Percentiles rank a stretch among this genome's conserved stretches.
These are phyloP conservation scores for Tenodera sinensis DNA, from an alignment of 2,888 invertebrate genomes.

Conservation along the genomic window DNA sequence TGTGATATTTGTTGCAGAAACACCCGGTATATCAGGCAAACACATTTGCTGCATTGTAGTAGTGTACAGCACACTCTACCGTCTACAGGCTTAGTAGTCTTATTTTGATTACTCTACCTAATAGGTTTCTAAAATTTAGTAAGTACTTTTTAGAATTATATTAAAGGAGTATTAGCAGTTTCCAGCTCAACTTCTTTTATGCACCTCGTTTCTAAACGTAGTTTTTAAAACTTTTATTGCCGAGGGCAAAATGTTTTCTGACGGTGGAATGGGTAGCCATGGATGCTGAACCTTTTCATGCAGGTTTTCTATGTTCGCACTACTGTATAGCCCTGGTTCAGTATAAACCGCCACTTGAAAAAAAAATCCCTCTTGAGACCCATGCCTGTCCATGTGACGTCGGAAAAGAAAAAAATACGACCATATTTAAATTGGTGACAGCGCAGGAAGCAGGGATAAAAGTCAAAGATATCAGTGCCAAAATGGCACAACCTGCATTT, in stretches of 20 bases:
- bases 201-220: too few relatives aligned
- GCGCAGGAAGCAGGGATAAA: neutral
- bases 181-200: too few relatives aligned
- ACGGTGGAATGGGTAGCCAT: neutral
- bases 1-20: too few relatives aligned
- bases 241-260: neutral
- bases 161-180: too few relatives aligned
- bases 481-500: neutral
- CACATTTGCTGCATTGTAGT: too few relatives aligned
- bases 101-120: too few relatives aligned
- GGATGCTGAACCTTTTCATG: neutral
- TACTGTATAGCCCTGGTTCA: neutral
- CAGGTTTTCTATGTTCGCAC: neutral
- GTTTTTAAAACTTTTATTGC: too few relatives aligned
- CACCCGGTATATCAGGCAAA: too few relatives aligned
- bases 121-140: too few relatives aligned
- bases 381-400: neutral
- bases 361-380: neutral
- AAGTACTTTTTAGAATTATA: too few relatives aligned
- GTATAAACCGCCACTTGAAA: neutral
- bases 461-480: neutral
- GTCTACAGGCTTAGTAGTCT: too few relatives aligned
- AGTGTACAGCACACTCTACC: too few relatives aligned
- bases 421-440: neutral
- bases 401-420: neutral